Evolutionary conservation across 2,888 invertebrate species (phyloP).

Genomic region (Cordilura impudica): DNA sequence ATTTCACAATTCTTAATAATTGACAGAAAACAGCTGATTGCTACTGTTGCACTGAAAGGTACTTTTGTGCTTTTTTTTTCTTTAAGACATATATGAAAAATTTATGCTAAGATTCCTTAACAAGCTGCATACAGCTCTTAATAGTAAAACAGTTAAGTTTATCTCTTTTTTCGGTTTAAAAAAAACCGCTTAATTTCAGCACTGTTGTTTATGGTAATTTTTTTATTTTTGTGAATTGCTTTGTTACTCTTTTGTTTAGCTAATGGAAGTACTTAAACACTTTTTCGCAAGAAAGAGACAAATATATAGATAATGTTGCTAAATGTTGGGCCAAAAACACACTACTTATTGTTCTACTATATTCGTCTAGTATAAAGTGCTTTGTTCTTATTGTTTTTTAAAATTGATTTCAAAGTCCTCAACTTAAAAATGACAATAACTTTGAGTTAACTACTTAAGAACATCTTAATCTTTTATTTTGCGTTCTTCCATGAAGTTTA

Average conservation of each 20-base stretch:
- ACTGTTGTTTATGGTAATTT: constrained; percentile 1
- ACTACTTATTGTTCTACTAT: background rate
- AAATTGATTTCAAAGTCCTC: background rate
- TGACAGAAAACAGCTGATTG: too few relatives aligned
- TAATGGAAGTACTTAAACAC: background rate
- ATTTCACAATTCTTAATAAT: too few relatives aligned
- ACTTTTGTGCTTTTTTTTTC: too few relatives aligned
- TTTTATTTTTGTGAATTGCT: constrained; percentile 30
- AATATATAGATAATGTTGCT: background rate
- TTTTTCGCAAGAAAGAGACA: constrained; percentile 22
- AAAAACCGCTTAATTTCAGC: constrained; percentile 17
- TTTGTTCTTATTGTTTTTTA: constrained; percentile 18
- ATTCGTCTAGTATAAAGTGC: background rate
- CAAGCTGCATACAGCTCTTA: too few relatives aligned
- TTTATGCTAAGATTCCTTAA: too few relatives aligned
- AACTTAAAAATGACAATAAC: background rate
- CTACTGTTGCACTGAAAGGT: too few relatives aligned
- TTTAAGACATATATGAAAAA: too few relatives aligned
- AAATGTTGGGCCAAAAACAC: background rate
- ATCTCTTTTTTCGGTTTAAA: background rate
- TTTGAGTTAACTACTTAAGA: background rate
- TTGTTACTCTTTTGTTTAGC: constrained; percentile 38
- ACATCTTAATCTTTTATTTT: too few relatives aligned
- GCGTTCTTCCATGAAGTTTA: too few relatives aligned
- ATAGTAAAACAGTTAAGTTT: too few relatives aligned